Percentiles rank a stretch among this genome's conserved stretches.
Evolutionary conservation across 2,888 invertebrate genomes (phyloP).

Genomic region (Xylota sylvarum): DNA sequence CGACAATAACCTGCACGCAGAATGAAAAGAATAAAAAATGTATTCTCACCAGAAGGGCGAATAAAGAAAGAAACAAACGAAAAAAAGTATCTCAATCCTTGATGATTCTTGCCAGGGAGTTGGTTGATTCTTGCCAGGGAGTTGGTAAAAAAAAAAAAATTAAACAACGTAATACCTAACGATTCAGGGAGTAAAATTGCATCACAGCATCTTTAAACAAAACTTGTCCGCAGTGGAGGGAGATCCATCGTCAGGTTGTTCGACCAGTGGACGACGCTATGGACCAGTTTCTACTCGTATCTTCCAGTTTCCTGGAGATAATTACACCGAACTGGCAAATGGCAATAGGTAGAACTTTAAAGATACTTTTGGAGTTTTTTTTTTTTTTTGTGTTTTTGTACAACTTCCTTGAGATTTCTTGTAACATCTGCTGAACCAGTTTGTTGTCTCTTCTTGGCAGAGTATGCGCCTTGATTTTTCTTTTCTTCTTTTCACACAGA

Average conservation of each 20-base stretch:
- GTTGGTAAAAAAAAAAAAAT: not conserved
- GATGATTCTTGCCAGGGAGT: not conserved
- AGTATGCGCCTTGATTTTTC: too few relatives aligned
- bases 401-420: constrained; percentile 58
- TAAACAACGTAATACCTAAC: constrained; percentile 22
- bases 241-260: constrained; percentile 55
- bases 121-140: not conserved
- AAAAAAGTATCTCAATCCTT: constrained; percentile 39
- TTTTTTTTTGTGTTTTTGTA: constrained; percentile 9
- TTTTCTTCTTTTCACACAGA: constrained; percentile 8
- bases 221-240: constrained; percentile 42
- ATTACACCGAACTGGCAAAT: constrained; percentile 64
- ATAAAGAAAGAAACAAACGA: not conserved
- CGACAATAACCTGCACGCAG: constrained; percentile 52
- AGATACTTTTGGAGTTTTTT: constrained; percentile 53
- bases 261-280: constrained; percentile 35
- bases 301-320: constrained; percentile 60
- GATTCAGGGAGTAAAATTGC: constrained; percentile 27
- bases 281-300: constrained; percentile 52
- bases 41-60: constrained; percentile 2
- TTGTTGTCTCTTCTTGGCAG: constrained; percentile 31
- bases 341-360: constrained; percentile 46
- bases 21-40: constrained; percentile 27
- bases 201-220: constrained; percentile 16
- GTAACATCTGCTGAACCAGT: constrained; percentile 73